Evolutionary conservation across 2,797 vertebrate genomes (phyloP).

Genomic region (Galago senegalensis): DNA sequence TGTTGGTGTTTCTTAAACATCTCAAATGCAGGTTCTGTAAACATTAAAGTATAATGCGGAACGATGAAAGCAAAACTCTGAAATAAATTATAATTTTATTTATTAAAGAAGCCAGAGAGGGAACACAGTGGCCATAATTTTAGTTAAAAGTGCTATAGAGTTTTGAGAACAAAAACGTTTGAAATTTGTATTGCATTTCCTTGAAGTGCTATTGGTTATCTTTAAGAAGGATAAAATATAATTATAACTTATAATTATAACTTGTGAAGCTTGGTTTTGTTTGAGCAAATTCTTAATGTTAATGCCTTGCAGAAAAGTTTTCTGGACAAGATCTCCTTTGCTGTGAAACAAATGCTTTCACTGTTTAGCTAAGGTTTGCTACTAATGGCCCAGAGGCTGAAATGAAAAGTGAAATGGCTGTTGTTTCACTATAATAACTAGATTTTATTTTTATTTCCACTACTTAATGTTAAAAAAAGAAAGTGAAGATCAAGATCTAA

Average conservation of each 20-base stretch:
- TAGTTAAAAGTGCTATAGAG: conserved; percentile 80
- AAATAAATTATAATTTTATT: conserved; percentile 78
- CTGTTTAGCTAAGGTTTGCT: conserved; percentile 56
- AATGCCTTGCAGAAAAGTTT: conserved; percentile 52
- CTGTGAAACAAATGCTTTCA: conserved; percentile 62
- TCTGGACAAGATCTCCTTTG: conserved; percentile 35
- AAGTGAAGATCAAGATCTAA: conserved; percentile 59
- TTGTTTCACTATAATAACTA: conserved; percentile 67
- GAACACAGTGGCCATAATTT: conserved; percentile 73
- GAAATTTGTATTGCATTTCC: conserved; percentile 60
- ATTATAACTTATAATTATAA: conserved; percentile 57
- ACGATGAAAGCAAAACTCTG: conserved; percentile 83
- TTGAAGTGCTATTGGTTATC: neutral
- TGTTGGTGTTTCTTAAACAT: conserved; percentile 83
- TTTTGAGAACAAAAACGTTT: conserved; percentile 66
- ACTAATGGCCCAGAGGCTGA: conserved; percentile 8
- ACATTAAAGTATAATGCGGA: conserved; percentile 76
- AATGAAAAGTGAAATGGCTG: conserved; percentile 70
- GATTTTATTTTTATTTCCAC: conserved; percentile 76
- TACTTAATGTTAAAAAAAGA: conserved; percentile 59
- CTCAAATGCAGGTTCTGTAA: conserved; percentile 82
- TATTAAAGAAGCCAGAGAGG: conserved; percentile 79
- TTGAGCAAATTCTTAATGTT: conserved; percentile 68
- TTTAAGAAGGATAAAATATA: conserved; percentile 27
- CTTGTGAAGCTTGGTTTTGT: conserved; percentile 52